phyloP scores from a whole-genome alignment of 2,797 vertebrate genomes.

The Sebastes itinus region DNA sequence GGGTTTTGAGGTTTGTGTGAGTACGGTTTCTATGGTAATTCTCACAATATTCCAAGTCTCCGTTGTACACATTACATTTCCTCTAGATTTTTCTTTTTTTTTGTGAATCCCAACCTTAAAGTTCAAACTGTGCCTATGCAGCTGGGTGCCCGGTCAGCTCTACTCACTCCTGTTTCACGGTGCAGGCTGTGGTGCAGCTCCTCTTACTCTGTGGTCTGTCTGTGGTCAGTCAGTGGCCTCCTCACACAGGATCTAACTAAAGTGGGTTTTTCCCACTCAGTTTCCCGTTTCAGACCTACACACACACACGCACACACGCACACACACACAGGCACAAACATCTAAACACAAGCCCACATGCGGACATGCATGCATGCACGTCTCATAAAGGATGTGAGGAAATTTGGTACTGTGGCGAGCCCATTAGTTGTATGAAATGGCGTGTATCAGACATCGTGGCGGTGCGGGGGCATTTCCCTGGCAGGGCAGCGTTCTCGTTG shows the following conservation, averaged over 20 bases:
- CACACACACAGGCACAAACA: constrained; percentile 30
- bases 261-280: constrained; percentile 19
- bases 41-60: too few relatives aligned
- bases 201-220: constrained; percentile 44
- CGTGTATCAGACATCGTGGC: neutral
- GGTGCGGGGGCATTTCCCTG: neutral
- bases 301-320: neutral
- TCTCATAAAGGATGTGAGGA: constrained; percentile 28
- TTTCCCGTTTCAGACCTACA: constrained; percentile 50
- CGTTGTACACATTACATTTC: too few relatives aligned
- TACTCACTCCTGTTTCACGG: constrained; percentile 39
- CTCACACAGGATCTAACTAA: constrained; percentile 48
- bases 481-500: neutral
- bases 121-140: neutral
- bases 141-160: constrained; percentile 31
- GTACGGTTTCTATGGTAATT: too few relatives aligned
- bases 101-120: too few relatives aligned
- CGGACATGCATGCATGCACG: constrained; percentile 20
- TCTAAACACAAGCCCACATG: constrained; percentile 26
- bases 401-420: constrained; percentile 20
- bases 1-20: too few relatives aligned
- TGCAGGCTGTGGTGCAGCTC: constrained; percentile 31
- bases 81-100: too few relatives aligned
- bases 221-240: constrained; percentile 62
- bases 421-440: constrained; percentile 11